Evolutionary conservation across 2,888 invertebrate genomes (phyloP).

Genomic region (Pharmacophagus antenor): DNA sequence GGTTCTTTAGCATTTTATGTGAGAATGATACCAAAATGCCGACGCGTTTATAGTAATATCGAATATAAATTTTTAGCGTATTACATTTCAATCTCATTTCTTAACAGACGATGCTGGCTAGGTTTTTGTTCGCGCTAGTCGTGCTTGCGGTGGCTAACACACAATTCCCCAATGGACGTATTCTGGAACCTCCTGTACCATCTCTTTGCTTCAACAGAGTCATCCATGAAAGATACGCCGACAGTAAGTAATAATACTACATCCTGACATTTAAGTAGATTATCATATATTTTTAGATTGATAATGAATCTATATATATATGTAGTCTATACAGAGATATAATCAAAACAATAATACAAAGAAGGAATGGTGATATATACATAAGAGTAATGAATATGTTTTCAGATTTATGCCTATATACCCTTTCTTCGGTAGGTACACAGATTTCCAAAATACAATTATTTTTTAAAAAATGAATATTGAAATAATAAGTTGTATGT

Average conservation of each 20-base stretch:
- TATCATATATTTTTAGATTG: neutral
- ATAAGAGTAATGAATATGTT: too few relatives aligned
- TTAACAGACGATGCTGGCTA: conserved; percentile 66
- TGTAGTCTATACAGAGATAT: neutral
- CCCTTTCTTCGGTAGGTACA: too few relatives aligned
- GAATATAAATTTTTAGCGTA: neutral
- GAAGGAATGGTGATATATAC: too few relatives aligned
- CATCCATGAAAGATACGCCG: conserved; percentile 86
- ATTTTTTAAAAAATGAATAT: too few relatives aligned
- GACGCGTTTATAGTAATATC: neutral
- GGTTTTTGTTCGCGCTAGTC: conserved; percentile 46
- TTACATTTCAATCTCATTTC: conserved; percentile 16
- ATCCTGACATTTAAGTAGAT: neutral
- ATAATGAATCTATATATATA: neutral
- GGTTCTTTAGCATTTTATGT: conserved; percentile 12
- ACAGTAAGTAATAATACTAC: conserved; percentile 78
- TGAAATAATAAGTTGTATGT: too few relatives aligned
- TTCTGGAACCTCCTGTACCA: conserved; percentile 89
- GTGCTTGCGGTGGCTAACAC: conserved; percentile 66
- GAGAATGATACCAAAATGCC: neutral
- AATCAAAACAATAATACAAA: too few relatives aligned
- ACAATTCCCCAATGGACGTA: conserved; percentile 88
- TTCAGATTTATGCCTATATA: too few relatives aligned
- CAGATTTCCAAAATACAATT: too few relatives aligned
- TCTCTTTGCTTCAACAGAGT: conserved; percentile 86